Conservation (phyloP, 2,888 invertebrate genomes). For the Pachymerium ferrugineum region DNA sequence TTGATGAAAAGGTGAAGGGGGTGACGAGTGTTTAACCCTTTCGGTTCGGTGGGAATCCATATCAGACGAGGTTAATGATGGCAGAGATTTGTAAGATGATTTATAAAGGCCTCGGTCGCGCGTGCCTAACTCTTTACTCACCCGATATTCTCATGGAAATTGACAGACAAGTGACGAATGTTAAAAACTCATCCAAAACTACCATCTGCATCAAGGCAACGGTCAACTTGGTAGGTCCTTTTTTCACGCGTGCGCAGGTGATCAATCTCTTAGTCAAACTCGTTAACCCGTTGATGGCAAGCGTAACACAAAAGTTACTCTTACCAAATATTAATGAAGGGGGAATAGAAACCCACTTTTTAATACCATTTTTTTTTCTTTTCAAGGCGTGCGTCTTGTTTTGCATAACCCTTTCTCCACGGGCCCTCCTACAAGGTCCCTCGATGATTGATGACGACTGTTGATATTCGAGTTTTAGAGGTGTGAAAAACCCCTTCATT, state of each 20-base stretch:
- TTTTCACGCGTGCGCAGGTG: background rate
- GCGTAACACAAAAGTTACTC: background rate
- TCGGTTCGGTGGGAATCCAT: constrained; percentile 2
- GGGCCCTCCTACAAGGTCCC: constrained; percentile 24
- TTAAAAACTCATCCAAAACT: no score
- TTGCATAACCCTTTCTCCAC: constrained; percentile 25
- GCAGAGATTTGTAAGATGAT: no score
- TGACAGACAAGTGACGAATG: constrained; percentile 16
- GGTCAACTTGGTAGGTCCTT: background rate
- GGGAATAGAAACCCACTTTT: background rate
- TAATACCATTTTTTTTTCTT: background rate
- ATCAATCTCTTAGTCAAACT: constrained; percentile 17
- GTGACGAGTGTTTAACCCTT: constrained; percentile 8
- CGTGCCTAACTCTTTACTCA: constrained; percentile 20
- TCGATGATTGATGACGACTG: constrained; percentile 22
- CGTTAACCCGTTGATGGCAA: constrained; percentile 27
- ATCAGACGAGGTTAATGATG: constrained; percentile 11
- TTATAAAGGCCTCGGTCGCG: constrained; percentile 23
- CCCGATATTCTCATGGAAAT: constrained; percentile 17
- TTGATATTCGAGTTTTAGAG: constrained; percentile 9
- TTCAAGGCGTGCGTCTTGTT: constrained; percentile 23
- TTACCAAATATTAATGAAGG: background rate
- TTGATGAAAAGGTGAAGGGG: no score
- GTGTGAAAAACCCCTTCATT: constrained; percentile 6
- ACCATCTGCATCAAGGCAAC: background rate